These are phyloP conservation scores for Melipona bicolor DNA, from an alignment of 2,888 invertebrate genomes.

Conservation along the genomic window DNA sequence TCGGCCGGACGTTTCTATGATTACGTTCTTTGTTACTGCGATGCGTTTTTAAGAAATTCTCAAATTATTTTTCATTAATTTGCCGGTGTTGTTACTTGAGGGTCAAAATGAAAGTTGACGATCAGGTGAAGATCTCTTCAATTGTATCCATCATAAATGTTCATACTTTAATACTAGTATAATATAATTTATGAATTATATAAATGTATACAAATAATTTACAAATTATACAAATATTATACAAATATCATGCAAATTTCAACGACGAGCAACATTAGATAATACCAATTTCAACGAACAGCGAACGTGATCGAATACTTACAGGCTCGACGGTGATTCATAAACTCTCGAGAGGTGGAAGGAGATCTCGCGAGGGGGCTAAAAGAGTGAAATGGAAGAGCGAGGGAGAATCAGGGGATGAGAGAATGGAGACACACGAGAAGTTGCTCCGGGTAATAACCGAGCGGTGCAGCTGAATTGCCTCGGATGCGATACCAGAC, in stretches of 20 bases:
- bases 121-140: no score
- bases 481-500: slow-evolving; percentile 64
- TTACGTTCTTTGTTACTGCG: not conserved
- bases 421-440: slow-evolving; percentile 62
- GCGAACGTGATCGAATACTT: not conserved
- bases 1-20: not conserved
- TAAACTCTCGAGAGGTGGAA: no score
- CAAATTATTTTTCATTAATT: not conserved
- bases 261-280: no score
- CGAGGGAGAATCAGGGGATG: slow-evolving; percentile 32
- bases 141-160: not conserved
- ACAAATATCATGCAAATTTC: no score
- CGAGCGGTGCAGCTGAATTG: slow-evolving; percentile 68
- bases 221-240: no score
- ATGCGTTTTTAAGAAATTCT: not conserved
- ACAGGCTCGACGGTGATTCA: not conserved
- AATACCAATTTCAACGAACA: no score
- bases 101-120: no score
- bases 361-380: not conserved
- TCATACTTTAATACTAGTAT: no score
- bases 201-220: no score
- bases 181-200: no score
- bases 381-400: not conserved
- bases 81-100: no score
- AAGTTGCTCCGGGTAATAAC: slow-evolving; percentile 69